Evolutionary conservation across 1,140 invertebrate genomes (phyloP).

Genomic region (Sogatella furcifera): DNA sequence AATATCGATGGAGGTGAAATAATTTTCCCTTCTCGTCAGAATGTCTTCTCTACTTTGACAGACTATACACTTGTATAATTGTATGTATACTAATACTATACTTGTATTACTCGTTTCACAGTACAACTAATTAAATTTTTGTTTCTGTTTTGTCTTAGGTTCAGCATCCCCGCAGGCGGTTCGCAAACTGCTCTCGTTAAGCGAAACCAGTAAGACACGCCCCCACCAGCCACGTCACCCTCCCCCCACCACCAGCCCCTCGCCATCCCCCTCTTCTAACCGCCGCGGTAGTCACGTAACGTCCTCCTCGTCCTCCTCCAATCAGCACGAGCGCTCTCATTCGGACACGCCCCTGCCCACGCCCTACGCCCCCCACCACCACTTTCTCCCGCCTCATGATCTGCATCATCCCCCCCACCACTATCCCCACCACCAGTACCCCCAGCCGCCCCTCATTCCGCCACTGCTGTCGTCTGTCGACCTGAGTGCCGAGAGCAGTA

Average conservation of each 20-base stretch:
- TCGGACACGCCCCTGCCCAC: constrained; percentile 82
- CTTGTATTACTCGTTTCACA: too few relatives aligned
- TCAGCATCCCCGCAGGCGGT: constrained; percentile 93
- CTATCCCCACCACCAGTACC: constrained; percentile 53
- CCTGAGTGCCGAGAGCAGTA: constrained; percentile 87
- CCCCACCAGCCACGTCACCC: constrained; percentile 69
- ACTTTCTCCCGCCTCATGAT: constrained; percentile 39
- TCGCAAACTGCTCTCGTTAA: constrained; percentile 80
- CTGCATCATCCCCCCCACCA: constrained; percentile 38
- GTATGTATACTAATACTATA: too few relatives aligned
- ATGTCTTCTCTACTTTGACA: too few relatives aligned
- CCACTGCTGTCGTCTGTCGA: constrained; percentile 63
- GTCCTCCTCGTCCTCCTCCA: constrained; percentile 45
- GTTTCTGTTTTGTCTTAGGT: constrained; percentile 46
- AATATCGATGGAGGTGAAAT: too few relatives aligned
- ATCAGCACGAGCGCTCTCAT: constrained; percentile 74
- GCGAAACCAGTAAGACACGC: constrained; percentile 74
- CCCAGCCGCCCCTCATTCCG: constrained; percentile 28
- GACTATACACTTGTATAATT: too few relatives aligned
- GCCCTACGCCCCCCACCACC: constrained; percentile 34
- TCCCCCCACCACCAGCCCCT: constrained; percentile 38
- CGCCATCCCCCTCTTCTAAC: constrained; percentile 46
- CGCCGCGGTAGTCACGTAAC: constrained; percentile 41
- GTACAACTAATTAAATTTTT: constrained; percentile 12
- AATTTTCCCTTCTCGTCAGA: too few relatives aligned